phyloP scores from a whole-genome alignment of 2,797 vertebrate genomes.

The Pogoniulus pusillus region DNA sequence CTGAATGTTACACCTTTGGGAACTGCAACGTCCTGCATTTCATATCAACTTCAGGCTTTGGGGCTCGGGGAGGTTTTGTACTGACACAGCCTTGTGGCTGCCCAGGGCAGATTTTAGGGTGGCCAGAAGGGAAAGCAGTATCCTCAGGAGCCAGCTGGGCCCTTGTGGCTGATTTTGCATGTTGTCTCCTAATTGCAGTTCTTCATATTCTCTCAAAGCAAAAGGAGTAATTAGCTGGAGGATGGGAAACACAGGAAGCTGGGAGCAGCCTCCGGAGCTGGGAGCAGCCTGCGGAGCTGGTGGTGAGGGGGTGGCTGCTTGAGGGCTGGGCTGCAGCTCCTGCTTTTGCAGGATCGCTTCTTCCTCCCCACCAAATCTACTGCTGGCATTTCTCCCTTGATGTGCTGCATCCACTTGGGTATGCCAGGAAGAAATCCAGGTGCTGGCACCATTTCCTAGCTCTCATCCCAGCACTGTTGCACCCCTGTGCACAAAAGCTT shows the following conservation, averaged over 20 bases:
- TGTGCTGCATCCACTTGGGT: background rate
- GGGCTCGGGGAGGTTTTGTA: background rate
- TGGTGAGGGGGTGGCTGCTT: rapidly evolving
- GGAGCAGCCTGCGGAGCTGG: background rate
- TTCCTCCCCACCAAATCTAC: background rate
- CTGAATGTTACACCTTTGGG: background rate
- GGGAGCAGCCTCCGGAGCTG: background rate
- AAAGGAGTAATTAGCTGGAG: background rate
- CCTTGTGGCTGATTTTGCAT: background rate
- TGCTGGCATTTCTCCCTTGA: background rate
- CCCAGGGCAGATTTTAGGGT: background rate
- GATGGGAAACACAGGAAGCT: background rate
- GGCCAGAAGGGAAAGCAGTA: background rate
- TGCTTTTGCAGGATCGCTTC: background rate
- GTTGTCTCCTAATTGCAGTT: background rate
- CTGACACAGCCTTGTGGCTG: background rate
- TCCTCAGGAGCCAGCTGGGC: background rate
- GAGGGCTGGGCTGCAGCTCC: rapidly evolving
- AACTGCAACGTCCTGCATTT: rapidly evolving
- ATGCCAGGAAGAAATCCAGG: background rate
- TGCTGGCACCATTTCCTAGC: background rate
- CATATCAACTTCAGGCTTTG: rapidly evolving
- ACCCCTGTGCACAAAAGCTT: background rate
- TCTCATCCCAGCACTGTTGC: background rate
- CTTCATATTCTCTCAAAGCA: background rate